These are phyloP conservation scores for Oplegnathus fasciatus DNA, from an alignment of 2,113 vertebrate species.

Conservation along the genomic window DNA sequence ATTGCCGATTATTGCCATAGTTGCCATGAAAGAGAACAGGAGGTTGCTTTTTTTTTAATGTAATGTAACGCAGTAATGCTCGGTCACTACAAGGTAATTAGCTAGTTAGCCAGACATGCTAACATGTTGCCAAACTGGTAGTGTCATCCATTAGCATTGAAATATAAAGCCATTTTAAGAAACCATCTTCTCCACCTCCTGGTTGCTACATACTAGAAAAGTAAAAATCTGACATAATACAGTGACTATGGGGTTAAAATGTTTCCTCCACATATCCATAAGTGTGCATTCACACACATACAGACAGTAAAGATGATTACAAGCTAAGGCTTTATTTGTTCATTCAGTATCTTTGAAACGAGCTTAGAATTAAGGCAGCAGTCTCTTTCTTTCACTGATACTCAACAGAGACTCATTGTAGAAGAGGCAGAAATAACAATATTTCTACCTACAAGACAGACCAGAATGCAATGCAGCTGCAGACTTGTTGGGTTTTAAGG, in stretches of 20 bases:
- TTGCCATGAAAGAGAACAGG: too few relatives aligned
- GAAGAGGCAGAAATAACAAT: conserved; percentile 9
- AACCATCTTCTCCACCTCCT: neutral
- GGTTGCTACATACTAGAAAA: neutral
- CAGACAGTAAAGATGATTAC: conserved; percentile 21
- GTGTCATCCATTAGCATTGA: neutral
- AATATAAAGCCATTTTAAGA: neutral
- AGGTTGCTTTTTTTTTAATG: too few relatives aligned
- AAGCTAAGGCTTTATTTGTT: conserved; percentile 46
- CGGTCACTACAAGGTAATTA: neutral
- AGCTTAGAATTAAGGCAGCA: conserved; percentile 19
- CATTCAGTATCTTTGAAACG: conserved; percentile 14
- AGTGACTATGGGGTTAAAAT: neutral
- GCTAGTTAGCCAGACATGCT: neutral
- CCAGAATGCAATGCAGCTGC: conserved; percentile 21
- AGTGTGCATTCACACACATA: conserved; percentile 4
- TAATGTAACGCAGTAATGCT: too few relatives aligned
- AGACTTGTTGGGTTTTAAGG: conserved; percentile 25
- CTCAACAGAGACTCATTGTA: conserved; percentile 1
- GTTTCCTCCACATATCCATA: neutral
- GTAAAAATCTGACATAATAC: neutral
- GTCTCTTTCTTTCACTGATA: neutral
- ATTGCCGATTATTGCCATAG: too few relatives aligned
- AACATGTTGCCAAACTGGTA: neutral
- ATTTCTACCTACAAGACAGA: conserved; percentile 10